Conservation (phyloP, 2,888 invertebrate genomes). For the Hyppa rectilinea region DNA sequence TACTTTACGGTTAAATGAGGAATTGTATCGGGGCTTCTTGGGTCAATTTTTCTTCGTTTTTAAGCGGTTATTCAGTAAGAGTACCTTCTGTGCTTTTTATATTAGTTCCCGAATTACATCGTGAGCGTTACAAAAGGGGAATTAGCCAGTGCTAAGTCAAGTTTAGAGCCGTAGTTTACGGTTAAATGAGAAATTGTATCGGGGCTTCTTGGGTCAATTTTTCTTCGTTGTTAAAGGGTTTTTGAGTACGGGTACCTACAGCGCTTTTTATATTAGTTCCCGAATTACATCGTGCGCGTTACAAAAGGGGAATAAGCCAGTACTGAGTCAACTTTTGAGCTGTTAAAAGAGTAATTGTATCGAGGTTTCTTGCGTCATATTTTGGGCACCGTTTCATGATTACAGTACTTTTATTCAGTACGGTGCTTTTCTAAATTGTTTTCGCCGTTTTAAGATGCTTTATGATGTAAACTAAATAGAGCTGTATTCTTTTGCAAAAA, state of each 20-base stretch:
- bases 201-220: neutral
- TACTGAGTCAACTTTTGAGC: slow-evolving; percentile 4
- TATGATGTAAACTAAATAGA: neutral
- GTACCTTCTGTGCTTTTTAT: slow-evolving; percentile 18
- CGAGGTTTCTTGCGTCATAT: slow-evolving; percentile 2
- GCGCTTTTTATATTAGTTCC: slow-evolving; percentile 40
- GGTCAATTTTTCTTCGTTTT: neutral
- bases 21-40: neutral
- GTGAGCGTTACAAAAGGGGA: slow-evolving; percentile 25
- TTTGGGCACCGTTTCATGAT: slow-evolving; percentile 1
- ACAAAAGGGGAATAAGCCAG: slow-evolving; percentile 1
- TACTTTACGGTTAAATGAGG: neutral
- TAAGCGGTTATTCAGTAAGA: neutral
- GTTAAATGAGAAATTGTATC: neutral
- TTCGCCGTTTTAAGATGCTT: slow-evolving; percentile 5
- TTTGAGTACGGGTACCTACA: too few relatives aligned
- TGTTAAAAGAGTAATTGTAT: slow-evolving; percentile 1
- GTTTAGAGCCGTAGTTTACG: slow-evolving; percentile 1
- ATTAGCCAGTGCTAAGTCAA: slow-evolving; percentile 13
- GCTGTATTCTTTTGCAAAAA: neutral
- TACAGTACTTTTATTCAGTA: slow-evolving; percentile 16
- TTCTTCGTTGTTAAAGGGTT: neutral
- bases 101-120: slow-evolving; percentile 55
- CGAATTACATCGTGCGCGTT: slow-evolving; percentile 52
- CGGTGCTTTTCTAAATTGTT: neutral